Evolutionary conservation across 2,888 invertebrate genomes (phyloP).

Genomic region (Agrilus cyanescens): DNA sequence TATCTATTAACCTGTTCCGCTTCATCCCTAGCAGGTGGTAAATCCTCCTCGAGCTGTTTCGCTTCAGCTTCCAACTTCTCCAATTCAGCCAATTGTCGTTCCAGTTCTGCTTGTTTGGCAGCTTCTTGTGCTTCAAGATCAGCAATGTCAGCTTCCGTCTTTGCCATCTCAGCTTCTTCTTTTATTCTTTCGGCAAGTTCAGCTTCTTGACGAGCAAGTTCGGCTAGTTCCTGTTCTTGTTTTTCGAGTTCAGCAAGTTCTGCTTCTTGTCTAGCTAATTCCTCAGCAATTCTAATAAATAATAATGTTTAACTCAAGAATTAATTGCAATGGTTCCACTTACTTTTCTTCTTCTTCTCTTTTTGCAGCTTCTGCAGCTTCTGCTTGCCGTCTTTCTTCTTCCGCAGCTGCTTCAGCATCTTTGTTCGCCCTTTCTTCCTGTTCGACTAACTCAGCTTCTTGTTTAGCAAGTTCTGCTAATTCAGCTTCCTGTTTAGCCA

Average conservation of each 20-base stretch:
- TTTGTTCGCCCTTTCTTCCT: conserved; percentile 40
- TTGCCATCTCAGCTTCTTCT: conserved; percentile 22
- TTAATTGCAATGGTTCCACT: conserved; percentile 29
- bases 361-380: conserved; percentile 4
- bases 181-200: conserved; percentile 44
- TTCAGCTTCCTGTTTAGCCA: conserved; percentile 47
- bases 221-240: conserved; percentile 20
- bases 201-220: conserved; percentile 31
- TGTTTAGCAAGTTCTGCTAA: conserved; percentile 41
- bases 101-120: conserved; percentile 12
- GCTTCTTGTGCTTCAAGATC: conserved; percentile 22
- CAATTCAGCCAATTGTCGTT: conserved; percentile 25
- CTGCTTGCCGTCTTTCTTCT: conserved; percentile 11
- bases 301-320: no score
- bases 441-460: conserved; percentile 43
- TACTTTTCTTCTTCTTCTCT: not conserved
- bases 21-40: conserved; percentile 33
- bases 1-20: conserved; percentile 22
- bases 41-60: conserved; percentile 20
- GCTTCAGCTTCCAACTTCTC: conserved; percentile 26
- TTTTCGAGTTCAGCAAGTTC: not conserved
- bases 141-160: conserved; percentile 25
- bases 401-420: conserved; percentile 23
- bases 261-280: not conserved
- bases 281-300: conserved; percentile 37